Evolutionary conservation across 2,797 vertebrate genomes (phyloP), one percentile per base, ranked within the genome.

Genomic region (Hydrocynus forskahlii): DNA sequence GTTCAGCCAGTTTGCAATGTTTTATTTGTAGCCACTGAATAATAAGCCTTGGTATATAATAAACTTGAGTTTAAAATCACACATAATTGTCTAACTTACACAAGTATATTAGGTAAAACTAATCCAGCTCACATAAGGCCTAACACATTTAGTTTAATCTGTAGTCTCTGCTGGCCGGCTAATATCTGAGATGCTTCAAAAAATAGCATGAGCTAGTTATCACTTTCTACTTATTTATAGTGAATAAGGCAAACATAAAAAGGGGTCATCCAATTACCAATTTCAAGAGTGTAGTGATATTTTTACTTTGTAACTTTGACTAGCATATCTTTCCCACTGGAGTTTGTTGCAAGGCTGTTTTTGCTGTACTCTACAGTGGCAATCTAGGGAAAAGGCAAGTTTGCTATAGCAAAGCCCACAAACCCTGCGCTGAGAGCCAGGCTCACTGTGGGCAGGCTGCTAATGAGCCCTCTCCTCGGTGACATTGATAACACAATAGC

Each of bases 401-500:
- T 50, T 60, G 66, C 38, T 50, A 57, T 23, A 10, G 38, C 63
- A 57, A 77, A 78, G 72, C 70, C 21, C 40, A 55, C 50, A 66
- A 64, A 72, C 71, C 75, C 80, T 48, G 54, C n/a, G 66, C 64
- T 59, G 52, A 73, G 78, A 45, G 21, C 2, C 25, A 64, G 75
- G 29, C 48, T 40, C 73, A 21, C 75, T 75, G n/a, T 62, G 55
- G 70, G 66, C 13, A 45, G 62, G 40, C 74, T 76, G 84, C 74
- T 85, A 87, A 87, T 85, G 76, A 79, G 69, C 48, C 63, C 16
- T 5, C 67, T 83, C 64, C 9, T 35, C 82, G 1, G 82, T 67
- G 59, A 68, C 80, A 87, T 88, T 90, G 84, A 88, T 91, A 91
- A 89, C 89, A 88, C 85, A 88, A 84, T 89, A 89, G 87, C 88